A percentile compares a stretch with the other conserved stretches of the same genome.
Evolutionary conservation across 2,113 vertebrate genomes (phyloP).

Genomic region (Indicator indicator): DNA sequence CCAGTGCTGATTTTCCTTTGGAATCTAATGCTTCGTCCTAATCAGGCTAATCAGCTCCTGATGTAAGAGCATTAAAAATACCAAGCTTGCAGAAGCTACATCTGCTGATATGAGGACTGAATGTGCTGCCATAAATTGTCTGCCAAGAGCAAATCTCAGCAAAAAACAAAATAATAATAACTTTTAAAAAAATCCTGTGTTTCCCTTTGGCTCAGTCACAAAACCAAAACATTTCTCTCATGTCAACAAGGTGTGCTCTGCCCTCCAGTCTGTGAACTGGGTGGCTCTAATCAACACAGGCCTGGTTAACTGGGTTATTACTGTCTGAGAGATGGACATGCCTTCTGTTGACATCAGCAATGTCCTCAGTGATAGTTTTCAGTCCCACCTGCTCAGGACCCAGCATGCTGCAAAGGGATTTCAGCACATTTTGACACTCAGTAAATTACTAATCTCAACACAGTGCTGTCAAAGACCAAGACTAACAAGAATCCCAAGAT

Average conservation of each 20-base stretch:
- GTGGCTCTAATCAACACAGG: not conserved
- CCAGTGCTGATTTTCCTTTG: not conserved
- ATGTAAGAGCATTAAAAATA: constrained; percentile 1
- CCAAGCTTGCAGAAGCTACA: not conserved
- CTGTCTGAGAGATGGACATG: not conserved
- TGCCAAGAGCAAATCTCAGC: not conserved
- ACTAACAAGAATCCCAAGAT: not conserved
- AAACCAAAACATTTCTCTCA: not conserved
- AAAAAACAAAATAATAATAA: not conserved
- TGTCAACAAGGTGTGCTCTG: constrained; percentile 54
- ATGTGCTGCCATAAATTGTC: not conserved
- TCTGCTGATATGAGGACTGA: not conserved
- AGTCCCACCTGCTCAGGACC: not conserved
- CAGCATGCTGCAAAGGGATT: not conserved
- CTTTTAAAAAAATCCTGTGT: not conserved
- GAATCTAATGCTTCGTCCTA: not conserved
- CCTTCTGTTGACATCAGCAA: constrained; percentile 50
- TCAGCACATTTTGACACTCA: not conserved
- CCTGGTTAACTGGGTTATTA: not conserved
- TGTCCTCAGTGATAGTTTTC: constrained; percentile 35
- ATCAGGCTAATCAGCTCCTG: not conserved
- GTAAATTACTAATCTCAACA: not conserved
- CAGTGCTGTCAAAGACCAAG: not conserved
- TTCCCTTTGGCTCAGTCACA: not conserved
- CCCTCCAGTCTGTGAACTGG: constrained; percentile 7